phyloP scores from a whole-genome alignment of 2,113 vertebrate genomes.

The Pyxicephalus adspersus region DNA sequence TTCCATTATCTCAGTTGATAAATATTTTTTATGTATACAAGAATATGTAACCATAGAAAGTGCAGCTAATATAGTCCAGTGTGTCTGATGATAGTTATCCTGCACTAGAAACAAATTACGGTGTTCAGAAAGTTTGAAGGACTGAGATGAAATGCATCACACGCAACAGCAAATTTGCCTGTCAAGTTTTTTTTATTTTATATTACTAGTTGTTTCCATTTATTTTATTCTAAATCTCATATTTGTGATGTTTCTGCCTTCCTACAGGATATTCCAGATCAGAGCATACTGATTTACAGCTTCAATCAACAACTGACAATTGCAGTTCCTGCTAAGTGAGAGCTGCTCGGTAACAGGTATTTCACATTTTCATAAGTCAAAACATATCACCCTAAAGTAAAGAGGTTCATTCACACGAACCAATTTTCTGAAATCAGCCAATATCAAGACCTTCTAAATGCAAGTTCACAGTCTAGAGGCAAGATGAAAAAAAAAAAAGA shows the following conservation, averaged over 20 bases:
- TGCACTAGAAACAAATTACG: constrained; percentile 76
- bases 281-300: constrained; percentile 71
- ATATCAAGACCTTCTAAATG: constrained; percentile 46
- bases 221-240: constrained; percentile 77
- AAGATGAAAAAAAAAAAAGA: background rate
- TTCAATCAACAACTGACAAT: constrained; percentile 73
- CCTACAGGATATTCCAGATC: constrained; percentile 69
- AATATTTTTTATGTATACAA: constrained; percentile 60
- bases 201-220: constrained; percentile 74
- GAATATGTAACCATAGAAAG: constrained; percentile 65
- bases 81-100: constrained; percentile 72
- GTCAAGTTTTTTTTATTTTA: constrained; percentile 73
- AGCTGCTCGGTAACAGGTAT: constrained; percentile 73
- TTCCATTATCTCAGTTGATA: constrained; percentile 63
- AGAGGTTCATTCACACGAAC: constrained; percentile 70
- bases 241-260: constrained; percentile 71
- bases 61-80: constrained; percentile 73
- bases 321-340: constrained; percentile 66
- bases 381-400: constrained; percentile 72
- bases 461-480: constrained; percentile 58
- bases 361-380: constrained; percentile 78
- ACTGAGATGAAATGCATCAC: constrained; percentile 72
- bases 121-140: constrained; percentile 78
- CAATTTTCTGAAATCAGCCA: constrained; percentile 67
- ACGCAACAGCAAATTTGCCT: constrained; percentile 78